Conservation (phyloP, 1,140 invertebrate species). For the Papilio polyxenes region DNA sequence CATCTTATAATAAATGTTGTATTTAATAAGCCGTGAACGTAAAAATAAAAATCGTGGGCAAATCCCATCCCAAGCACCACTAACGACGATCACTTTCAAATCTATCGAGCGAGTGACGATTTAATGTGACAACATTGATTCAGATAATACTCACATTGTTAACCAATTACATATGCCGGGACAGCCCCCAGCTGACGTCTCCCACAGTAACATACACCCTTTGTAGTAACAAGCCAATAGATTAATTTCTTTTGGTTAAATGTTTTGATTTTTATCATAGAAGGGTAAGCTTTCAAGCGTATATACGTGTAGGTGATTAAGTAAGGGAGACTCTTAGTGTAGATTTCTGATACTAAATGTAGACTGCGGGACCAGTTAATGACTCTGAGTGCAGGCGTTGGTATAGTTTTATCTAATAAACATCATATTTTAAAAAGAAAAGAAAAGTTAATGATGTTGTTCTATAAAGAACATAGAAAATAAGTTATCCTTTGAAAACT, state of each 20-base stretch:
- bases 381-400: neutral
- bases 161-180: conserved; percentile 57
- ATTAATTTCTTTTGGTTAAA: conserved; percentile 28
- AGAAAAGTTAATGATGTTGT: too few relatives aligned
- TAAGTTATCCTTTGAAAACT: neutral
- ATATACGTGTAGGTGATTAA: neutral
- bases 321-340: neutral
- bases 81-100: conserved; percentile 49
- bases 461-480: too few relatives aligned
- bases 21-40: neutral
- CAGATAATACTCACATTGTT: conserved; percentile 59
- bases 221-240: conserved; percentile 36
- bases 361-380: neutral
- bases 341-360: neutral
- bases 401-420: neutral
- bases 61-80: conserved; percentile 41
- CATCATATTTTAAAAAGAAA: neutral
- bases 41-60: conserved; percentile 3
- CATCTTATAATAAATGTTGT: neutral
- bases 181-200: conserved; percentile 61
- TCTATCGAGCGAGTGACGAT: conserved; percentile 65
- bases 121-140: conserved; percentile 64
- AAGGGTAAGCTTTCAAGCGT: neutral
- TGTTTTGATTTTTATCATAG: conserved; percentile 22
- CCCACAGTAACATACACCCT: conserved; percentile 43